Evolutionary conservation across 2,888 invertebrate species (phyloP).

Genomic region (Itoplectis maculator): DNA sequence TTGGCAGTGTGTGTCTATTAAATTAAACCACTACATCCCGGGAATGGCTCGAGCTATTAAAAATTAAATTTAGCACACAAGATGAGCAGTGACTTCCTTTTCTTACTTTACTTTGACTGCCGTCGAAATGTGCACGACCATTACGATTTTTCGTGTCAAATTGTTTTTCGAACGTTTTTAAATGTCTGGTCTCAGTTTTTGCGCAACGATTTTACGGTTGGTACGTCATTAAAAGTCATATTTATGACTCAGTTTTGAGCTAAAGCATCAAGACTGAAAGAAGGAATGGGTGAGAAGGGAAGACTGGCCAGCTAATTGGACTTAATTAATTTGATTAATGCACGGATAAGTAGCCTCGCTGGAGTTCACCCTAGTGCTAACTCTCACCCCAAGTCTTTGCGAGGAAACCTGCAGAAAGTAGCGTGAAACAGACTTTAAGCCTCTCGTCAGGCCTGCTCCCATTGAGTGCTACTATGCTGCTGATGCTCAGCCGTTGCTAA

Average conservation of each 20-base stretch:
- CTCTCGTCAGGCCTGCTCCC: conserved; percentile 58
- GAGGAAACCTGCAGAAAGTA: conserved; percentile 71
- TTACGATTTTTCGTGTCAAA: background rate
- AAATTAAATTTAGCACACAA: conserved; percentile 15
- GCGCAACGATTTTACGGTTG: no score
- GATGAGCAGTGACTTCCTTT: background rate
- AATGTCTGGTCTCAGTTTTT: background rate
- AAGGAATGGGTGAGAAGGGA: conserved; percentile 36
- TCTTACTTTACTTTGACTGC: conserved; percentile 11
- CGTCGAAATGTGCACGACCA: background rate
- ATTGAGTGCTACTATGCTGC: conserved; percentile 16
- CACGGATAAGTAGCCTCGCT: conserved; percentile 68
- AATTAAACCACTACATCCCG: background rate
- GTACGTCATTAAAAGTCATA: background rate
- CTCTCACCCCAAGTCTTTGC: conserved; percentile 26
- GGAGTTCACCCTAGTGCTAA: conserved; percentile 16
- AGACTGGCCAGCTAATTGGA: conserved; percentile 71
- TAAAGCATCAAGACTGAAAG: conserved; percentile 34
- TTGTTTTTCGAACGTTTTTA: background rate
- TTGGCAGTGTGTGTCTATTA: conserved; percentile 14
- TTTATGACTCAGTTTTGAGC: conserved; percentile 37
- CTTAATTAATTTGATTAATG: conserved; percentile 76
- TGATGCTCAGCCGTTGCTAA: conserved; percentile 10
- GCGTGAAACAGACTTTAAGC: conserved; percentile 68
- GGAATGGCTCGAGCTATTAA: background rate